These are phyloP conservation scores for Meloidogyne hapla DNA, from an alignment of 1,140 invertebrate genomes.

Conservation along the genomic window DNA sequence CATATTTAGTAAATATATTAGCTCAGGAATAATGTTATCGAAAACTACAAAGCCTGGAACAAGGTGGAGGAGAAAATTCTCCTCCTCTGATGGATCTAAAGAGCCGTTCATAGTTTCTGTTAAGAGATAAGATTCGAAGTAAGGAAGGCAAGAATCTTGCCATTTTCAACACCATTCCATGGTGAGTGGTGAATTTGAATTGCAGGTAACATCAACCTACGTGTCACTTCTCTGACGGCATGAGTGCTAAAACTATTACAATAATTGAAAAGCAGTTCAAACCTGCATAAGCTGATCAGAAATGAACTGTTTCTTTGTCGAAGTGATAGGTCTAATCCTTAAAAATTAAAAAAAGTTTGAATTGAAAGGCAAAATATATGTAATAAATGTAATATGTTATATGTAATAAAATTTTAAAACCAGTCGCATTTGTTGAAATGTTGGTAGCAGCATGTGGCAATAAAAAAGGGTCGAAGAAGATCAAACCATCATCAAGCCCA, in stretches of 20 bases:
- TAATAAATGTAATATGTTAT: no score
- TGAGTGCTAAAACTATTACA: not conserved
- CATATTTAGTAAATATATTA: conserved; percentile 48
- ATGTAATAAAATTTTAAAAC: conserved; percentile 10
- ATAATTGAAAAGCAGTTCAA: not conserved
- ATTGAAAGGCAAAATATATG: no score
- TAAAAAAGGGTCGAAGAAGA: not conserved
- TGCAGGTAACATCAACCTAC: conserved; percentile 17
- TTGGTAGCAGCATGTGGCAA: not conserved
- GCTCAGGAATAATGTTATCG: conserved; percentile 47
- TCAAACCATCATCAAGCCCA: conserved; percentile 18
- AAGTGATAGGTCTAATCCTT: not conserved
- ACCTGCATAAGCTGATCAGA: conserved; percentile 10
- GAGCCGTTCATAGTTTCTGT: conserved; percentile 1
- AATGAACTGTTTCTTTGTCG: not conserved
- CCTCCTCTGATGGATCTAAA: not conserved
- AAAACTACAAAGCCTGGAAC: conserved; percentile 46
- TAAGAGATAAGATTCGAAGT: not conserved
- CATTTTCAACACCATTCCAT: conserved; percentile 27
- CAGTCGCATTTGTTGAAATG: not conserved
- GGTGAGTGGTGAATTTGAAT: conserved; percentile 31
- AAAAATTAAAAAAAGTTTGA: not conserved
- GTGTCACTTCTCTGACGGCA: not conserved
- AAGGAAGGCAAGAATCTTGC: not conserved
- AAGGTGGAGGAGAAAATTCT: conserved; percentile 45